These are phyloP conservation scores for Excalfactoria chinensis DNA, from an alignment of 2,113 vertebrate species.

Conservation along the genomic window DNA sequence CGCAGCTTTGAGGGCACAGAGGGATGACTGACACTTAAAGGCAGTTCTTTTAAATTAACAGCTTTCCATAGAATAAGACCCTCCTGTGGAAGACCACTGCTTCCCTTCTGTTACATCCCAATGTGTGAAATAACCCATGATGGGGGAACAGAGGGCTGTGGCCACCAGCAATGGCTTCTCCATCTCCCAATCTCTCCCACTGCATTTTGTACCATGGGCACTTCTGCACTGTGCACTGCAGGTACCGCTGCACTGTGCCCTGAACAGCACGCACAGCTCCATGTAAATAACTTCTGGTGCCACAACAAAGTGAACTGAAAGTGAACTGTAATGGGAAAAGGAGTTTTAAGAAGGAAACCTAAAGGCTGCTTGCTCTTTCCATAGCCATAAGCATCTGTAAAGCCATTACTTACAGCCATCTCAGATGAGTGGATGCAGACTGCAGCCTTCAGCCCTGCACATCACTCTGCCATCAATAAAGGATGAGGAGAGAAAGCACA, in stretches of 20 bases:
- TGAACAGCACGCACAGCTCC: neutral
- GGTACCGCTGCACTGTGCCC: rapidly evolving
- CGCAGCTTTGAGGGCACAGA: neutral
- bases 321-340: neutral
- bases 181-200: rapidly evolving
- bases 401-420: slow-evolving; percentile 84
- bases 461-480: slow-evolving; percentile 84
- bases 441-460: slow-evolving; percentile 74
- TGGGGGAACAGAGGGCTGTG: rapidly evolving
- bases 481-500: slow-evolving; percentile 78
- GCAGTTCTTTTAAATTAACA: neutral
- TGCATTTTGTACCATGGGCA: neutral
- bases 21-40: neutral
- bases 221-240: rapidly evolving
- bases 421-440: slow-evolving; percentile 80
- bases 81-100: neutral
- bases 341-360: slow-evolving; percentile 14
- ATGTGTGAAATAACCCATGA: neutral
- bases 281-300: neutral
- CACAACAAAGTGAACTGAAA: neutral
- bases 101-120: neutral
- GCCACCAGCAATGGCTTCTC: neutral
- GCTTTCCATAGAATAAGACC: neutral
- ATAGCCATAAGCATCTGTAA: slow-evolving; percentile 83
- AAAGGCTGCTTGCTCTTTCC: slow-evolving; percentile 70